Percentiles rank a stretch among this genome's conserved stretches.
Evolutionary conservation across 1,140 invertebrate species (phyloP).

Genomic region (Pygmarrhopalites habei): DNA sequence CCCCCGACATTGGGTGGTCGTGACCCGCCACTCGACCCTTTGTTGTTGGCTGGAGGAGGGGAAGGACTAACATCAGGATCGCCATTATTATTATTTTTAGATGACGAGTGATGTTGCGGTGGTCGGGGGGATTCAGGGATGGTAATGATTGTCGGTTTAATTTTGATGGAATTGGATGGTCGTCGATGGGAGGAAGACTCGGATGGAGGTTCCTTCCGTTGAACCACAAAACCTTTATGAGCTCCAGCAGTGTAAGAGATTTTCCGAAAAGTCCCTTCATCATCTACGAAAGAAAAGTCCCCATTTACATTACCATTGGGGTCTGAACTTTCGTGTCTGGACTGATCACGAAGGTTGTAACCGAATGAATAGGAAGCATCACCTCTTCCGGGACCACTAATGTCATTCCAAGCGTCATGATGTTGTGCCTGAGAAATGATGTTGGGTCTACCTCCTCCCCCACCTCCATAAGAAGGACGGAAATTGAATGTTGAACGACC

Average conservation of each 20-base stretch:
- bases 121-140: background rate
- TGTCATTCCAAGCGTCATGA: background rate
- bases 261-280: constrained; percentile 30
- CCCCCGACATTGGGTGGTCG: background rate
- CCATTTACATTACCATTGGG: constrained; percentile 40
- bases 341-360: constrained; percentile 33
- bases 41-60: no score
- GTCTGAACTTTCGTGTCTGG: constrained; percentile 39
- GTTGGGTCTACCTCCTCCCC: no score
- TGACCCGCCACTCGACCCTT: background rate
- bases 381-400: background rate
- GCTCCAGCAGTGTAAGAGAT: constrained; percentile 38
- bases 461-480: background rate
- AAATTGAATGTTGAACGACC: background rate
- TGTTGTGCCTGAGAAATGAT: no score
- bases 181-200: background rate
- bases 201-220: constrained; percentile 15
- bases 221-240: constrained; percentile 38
- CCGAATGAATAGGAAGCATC: constrained; percentile 25
- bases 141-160: background rate
- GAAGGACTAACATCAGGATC: background rate
- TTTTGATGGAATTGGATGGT: background rate
- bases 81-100: background rate
- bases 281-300: constrained; percentile 38
- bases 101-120: background rate